These are phyloP conservation scores for Microctonus hyperodae DNA, from an alignment of 2,888 invertebrate genomes.

Conservation along the genomic window DNA sequence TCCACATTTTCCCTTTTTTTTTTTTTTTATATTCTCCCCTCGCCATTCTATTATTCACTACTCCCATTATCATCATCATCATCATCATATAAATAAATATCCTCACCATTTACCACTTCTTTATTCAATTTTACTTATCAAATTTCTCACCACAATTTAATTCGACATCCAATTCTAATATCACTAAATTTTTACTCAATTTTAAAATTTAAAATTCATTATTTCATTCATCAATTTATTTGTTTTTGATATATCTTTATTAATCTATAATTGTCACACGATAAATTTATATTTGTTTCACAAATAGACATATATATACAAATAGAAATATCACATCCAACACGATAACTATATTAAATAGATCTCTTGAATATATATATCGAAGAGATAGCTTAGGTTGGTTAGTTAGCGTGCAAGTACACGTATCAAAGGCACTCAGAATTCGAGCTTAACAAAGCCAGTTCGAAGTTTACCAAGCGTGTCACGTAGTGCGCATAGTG, in stretches of 20 bases:
- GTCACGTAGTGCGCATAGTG: conserved; percentile 55
- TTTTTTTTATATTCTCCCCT: neutral
- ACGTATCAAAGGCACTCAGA: conserved; percentile 65
- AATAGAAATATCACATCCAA: conserved; percentile 13
- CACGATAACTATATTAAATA: conserved; percentile 21
- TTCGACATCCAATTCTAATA: neutral
- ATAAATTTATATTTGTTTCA: neutral
- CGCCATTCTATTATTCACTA: neutral
- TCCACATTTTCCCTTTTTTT: neutral
- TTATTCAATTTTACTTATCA: neutral
- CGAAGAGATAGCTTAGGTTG: conserved; percentile 60
- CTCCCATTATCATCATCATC: neutral
- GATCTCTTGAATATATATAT: conserved; percentile 33
- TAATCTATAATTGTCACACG: neutral
- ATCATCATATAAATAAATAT: too few relatives aligned
- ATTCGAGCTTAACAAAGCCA: conserved; percentile 64
- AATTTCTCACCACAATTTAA: neutral
- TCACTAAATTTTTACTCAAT: neutral
- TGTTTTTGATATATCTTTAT: neutral
- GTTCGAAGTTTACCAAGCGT: conserved; percentile 61
- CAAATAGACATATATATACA: neutral
- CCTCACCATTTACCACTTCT: too few relatives aligned
- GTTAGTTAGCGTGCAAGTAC: conserved; percentile 64
- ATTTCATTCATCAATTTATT: neutral
- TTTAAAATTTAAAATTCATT: neutral